Evolutionary conservation across 2,888 invertebrate genomes (phyloP).

Genomic region (Orthosia gothica): DNA sequence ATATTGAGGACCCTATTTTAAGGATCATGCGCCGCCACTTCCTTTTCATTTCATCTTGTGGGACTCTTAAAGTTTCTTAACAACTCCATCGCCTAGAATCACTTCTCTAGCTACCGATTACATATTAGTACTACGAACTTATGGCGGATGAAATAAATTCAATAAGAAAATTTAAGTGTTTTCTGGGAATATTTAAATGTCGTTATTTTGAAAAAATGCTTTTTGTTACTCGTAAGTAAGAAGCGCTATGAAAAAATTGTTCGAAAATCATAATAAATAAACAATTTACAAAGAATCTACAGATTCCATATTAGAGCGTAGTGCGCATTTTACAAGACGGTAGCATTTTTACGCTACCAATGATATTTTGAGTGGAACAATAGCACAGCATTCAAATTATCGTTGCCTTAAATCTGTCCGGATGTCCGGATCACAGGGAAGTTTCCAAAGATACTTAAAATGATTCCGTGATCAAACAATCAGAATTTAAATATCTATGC

Average conservation of each 20-base stretch:
- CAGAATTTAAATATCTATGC: neutral
- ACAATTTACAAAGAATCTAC: too few relatives aligned
- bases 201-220: neutral
- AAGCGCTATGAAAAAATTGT: too few relatives aligned
- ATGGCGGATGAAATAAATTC: neutral
- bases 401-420: neutral
- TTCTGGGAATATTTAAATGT: constrained; percentile 22
- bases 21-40: constrained; percentile 19
- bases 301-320: too few relatives aligned
- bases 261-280: too few relatives aligned
- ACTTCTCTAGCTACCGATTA: constrained; percentile 23
- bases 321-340: neutral
- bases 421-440: neutral
- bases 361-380: neutral
- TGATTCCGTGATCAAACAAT: neutral
- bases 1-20: neutral
- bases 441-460: neutral
- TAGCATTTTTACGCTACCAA: neutral
- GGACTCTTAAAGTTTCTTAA: constrained; percentile 6
- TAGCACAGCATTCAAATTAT: neutral
- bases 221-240: too few relatives aligned
- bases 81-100: constrained; percentile 56
- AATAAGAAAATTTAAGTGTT: neutral
- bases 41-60: constrained; percentile 17
- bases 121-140: constrained; percentile 43